These are phyloP conservation scores for Saturnia japonica DNA, from an alignment of 2,888 invertebrate genomes.

Conservation along the genomic window DNA sequence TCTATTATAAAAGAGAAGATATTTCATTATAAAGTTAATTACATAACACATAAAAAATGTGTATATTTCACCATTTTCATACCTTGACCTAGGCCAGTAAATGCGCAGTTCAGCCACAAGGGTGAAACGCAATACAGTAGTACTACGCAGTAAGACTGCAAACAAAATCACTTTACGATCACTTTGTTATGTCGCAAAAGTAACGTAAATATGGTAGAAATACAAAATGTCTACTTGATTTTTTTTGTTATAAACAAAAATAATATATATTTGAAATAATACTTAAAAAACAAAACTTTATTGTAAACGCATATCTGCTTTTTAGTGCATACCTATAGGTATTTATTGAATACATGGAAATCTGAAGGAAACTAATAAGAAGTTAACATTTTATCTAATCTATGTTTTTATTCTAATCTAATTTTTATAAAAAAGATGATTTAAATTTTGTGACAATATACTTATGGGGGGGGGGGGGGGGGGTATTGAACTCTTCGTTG, in stretches of 20 bases:
- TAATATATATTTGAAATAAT: not conserved
- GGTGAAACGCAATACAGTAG: constrained; percentile 17
- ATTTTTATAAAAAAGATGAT: too few relatives aligned
- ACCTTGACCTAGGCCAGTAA: constrained; percentile 24
- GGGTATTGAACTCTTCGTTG: too few relatives aligned
- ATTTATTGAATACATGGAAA: too few relatives aligned
- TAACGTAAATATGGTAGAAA: not conserved
- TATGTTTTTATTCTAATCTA: too few relatives aligned
- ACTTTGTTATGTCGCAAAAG: constrained; percentile 15
- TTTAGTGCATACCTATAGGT: too few relatives aligned
- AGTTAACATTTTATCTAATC: too few relatives aligned
- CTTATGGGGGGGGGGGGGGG: too few relatives aligned
- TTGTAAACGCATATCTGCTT: too few relatives aligned
- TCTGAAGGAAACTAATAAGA: too few relatives aligned
- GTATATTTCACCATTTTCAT: not conserved
- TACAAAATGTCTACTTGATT: not conserved
- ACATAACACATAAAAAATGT: not conserved
- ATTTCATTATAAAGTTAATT: not conserved
- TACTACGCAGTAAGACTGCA: constrained; percentile 22
- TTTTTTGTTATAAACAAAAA: not conserved
- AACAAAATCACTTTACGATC: constrained; percentile 16
- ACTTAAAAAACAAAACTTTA: not conserved
- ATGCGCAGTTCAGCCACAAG: constrained; percentile 20
- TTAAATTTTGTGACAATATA: too few relatives aligned
- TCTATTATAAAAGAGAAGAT: not conserved